Base-by-base conservation (phyloP, 1,140 invertebrate genomes). In the Fopius arisanus region DNA sequence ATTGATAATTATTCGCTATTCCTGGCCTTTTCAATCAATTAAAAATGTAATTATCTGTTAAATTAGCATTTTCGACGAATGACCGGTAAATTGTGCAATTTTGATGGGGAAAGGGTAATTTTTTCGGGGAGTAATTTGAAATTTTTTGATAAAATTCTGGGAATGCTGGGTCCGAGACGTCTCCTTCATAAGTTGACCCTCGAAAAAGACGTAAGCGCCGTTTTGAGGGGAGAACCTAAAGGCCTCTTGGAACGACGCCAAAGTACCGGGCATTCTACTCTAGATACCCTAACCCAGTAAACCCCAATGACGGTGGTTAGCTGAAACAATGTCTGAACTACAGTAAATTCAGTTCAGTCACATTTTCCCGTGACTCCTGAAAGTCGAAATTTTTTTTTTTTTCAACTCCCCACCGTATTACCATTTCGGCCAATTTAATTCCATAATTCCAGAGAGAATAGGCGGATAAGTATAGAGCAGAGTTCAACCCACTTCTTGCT, bases 221-320 rank as follows among this genome's bases (percentile, higher is more conserved):
- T 51, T 62, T 62, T 12, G n/a, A 29, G 21, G 0, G n/a, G 51
- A n/a, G 43, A 48, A n/a, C 43, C 43, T 48, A 70, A 33, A 40
- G 69, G 43, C 29, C 48, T 43, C 14, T 66, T 72, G 70, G 70
- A 28, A 7, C 40, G 19, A 31, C 28, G 70, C 70, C 70, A 72
- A 72, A 72, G 59, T 40, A 65, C 59, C 29, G 40, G 29, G 48
- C 70, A 72, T 72, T 72, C 40, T 72, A 72, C 54, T 65, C 70
- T 62, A 72, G 37, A 72, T 72, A 63, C 33, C 59, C 59, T 72
- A 72, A 72, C 70, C 70, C 37, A 72, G 59, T 72, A 72, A 72
- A 72, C 70, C 70, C 23, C 43, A 48, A 48, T 48, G 43, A 12
- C 5, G 16, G 31, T 31, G 12, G 65, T n/a, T 19, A 62, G 43